These are phyloP conservation scores for Chroicocephalus ridibundus DNA, from an alignment of 2,113 vertebrate genomes.

Conservation along the genomic window DNA sequence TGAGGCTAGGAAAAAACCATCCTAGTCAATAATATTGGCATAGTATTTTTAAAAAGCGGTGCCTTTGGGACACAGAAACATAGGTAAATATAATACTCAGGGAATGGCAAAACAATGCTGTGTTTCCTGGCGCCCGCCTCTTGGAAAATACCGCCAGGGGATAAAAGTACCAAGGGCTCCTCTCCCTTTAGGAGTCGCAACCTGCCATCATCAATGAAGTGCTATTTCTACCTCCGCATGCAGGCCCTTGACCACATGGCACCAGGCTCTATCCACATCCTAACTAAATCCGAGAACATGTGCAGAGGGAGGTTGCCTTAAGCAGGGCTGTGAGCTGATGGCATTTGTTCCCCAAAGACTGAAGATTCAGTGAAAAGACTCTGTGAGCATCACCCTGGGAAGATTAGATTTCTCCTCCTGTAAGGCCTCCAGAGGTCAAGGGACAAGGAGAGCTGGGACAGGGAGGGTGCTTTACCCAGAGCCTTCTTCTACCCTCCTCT, in stretches of 20 bases:
- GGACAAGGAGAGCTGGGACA: background rate
- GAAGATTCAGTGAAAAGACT: background rate
- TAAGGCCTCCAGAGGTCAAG: background rate
- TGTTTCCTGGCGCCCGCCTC: background rate
- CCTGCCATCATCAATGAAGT: background rate
- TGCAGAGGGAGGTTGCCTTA: background rate
- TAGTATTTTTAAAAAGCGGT: background rate
- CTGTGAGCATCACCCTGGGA: background rate
- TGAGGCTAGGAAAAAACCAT: background rate
- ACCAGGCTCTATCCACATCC: background rate
- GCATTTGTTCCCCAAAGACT: background rate
- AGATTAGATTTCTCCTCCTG: background rate
- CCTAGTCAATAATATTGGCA: background rate
- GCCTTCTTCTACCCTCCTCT: background rate
- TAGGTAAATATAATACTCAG: background rate
- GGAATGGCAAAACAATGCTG: background rate
- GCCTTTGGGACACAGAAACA: background rate
- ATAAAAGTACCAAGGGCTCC: background rate
- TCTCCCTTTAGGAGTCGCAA: no score
- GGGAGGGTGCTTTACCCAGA: background rate
- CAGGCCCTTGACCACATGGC: background rate
- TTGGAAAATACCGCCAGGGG: background rate
- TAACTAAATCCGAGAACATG: background rate
- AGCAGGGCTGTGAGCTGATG: background rate
- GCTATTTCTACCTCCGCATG: accelerated